phyloP scores from a whole-genome alignment of 2,888 invertebrate species.

The Anoplius nigerrimus region DNA sequence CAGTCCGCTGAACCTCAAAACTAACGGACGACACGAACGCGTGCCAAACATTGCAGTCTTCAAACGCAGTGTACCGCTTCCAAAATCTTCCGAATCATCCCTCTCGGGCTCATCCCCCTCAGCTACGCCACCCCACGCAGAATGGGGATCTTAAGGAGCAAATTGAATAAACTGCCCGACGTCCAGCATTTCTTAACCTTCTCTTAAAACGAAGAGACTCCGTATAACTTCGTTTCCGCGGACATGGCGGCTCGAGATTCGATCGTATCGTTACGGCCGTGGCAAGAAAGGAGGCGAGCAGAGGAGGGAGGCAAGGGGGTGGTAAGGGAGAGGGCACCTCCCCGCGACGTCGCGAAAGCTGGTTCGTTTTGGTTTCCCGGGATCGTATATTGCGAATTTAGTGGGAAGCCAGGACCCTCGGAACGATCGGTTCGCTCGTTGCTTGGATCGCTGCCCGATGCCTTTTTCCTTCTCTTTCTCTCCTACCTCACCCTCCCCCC shows the following conservation, averaged over 20 bases:
- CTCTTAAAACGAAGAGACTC: slow-evolving; percentile 27
- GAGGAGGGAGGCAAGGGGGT: too few species aligned
- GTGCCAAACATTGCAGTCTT: too few species aligned
- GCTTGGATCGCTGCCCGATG: slow-evolving; percentile 55
- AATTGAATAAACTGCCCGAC: too few species aligned
- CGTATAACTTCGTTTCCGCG: slow-evolving; percentile 30
- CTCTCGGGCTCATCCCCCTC: too few species aligned
- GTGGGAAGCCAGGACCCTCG: slow-evolving; percentile 58
- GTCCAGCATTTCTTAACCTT: too few species aligned
- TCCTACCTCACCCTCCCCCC: neutral
- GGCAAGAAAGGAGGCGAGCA: neutral
- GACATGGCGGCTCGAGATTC: slow-evolving; percentile 35
- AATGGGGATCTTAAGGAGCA: too few species aligned
- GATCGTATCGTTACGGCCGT: slow-evolving; percentile 54
- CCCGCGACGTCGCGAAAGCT: slow-evolving; percentile 55
- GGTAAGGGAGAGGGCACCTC: slow-evolving; percentile 30
- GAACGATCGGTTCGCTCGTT: slow-evolving; percentile 62
- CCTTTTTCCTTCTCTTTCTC: neutral
- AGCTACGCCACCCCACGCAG: too few species aligned
- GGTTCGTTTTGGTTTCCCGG: slow-evolving; percentile 62
- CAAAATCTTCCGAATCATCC: too few species aligned
- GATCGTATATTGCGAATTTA: slow-evolving; percentile 65
- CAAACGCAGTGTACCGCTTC: too few species aligned
- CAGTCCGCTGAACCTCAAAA: too few species aligned
- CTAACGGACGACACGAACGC: too few species aligned